These are phyloP conservation scores for Eurosta solidaginis DNA, from an alignment of 1,140 invertebrate genomes.

Conservation along the genomic window DNA sequence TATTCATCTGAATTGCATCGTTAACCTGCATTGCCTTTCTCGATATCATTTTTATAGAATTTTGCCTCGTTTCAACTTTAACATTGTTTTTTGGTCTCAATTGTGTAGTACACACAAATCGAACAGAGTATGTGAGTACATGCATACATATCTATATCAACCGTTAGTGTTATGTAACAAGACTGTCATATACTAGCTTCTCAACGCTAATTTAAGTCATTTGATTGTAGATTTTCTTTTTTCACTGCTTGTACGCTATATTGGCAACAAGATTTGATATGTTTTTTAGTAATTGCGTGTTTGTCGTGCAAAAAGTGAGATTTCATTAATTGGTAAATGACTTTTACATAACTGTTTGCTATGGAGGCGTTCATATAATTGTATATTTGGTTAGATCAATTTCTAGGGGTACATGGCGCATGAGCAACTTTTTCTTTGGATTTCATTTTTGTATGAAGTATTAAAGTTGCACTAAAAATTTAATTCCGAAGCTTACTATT, in stretches of 20 bases:
- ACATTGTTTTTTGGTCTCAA: neutral
- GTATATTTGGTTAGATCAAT: neutral
- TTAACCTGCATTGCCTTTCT: neutral
- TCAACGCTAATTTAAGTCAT: neutral
- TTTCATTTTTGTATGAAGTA: too few relatives aligned
- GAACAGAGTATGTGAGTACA: neutral
- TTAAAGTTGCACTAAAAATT: too few relatives aligned
- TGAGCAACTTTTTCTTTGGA: neutral
- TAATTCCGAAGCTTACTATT: too few relatives aligned
- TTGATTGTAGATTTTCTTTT: neutral
- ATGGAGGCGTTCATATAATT: neutral
- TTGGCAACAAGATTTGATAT: neutral
- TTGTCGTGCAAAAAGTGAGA: neutral
- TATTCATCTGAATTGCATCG: conserved; percentile 7
- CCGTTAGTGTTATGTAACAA: neutral
- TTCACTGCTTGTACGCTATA: neutral
- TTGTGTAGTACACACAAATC: neutral
- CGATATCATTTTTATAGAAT: neutral
- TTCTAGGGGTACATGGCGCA: neutral
- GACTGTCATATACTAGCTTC: neutral
- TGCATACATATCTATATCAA: neutral
- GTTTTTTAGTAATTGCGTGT: neutral
- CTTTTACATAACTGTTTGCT: neutral
- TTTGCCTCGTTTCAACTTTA: neutral
- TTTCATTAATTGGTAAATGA: neutral